These are phyloP conservation scores for Myotis brandtii DNA, from an alignment of 2,113 vertebrate genomes.

Conservation along the genomic window DNA sequence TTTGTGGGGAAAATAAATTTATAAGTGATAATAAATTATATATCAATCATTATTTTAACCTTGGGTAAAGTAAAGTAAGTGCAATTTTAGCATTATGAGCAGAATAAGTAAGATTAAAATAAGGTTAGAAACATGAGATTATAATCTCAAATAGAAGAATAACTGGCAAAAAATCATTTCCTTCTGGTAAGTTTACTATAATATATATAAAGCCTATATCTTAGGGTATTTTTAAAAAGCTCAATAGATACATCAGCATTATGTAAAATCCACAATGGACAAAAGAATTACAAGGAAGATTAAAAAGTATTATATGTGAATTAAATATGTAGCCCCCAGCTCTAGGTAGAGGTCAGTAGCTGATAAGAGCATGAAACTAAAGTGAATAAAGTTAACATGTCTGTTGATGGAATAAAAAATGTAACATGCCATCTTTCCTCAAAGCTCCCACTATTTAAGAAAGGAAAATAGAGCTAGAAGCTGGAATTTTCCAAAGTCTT, in stretches of 20 bases:
- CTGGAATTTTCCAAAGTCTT: background rate
- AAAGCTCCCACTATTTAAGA: background rate
- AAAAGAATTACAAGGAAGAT: slow-evolving; percentile 40
- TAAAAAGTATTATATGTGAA: background rate
- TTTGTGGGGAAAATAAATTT: slow-evolving; percentile 24
- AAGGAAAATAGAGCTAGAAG: background rate
- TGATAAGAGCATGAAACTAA: background rate
- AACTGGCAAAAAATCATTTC: slow-evolving; percentile 16
- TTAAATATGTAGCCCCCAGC: background rate
- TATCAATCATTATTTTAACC: slow-evolving; percentile 59
- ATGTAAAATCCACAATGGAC: background rate
- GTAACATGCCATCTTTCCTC: background rate
- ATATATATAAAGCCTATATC: slow-evolving; percentile 3
- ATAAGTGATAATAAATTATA: slow-evolving; percentile 44
- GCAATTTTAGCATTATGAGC: background rate
- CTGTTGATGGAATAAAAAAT: slow-evolving; percentile 19
- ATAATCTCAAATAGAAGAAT: slow-evolving; percentile 3
- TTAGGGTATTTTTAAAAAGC: background rate
- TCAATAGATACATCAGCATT: slow-evolving; percentile 13
- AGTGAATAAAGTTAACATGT: background rate
- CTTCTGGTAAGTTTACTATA: slow-evolving; percentile 30
- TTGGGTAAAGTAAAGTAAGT: slow-evolving; percentile 25
- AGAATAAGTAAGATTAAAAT: slow-evolving; percentile 58
- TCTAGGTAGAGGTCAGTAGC: background rate
- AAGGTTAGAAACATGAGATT: slow-evolving; percentile 61